Percentiles rank a stretch among this genome's conserved stretches.
Evolutionary conservation across 2,113 vertebrate species (phyloP).

Genomic region (Sinocyclocheilus maitianheensis): DNA sequence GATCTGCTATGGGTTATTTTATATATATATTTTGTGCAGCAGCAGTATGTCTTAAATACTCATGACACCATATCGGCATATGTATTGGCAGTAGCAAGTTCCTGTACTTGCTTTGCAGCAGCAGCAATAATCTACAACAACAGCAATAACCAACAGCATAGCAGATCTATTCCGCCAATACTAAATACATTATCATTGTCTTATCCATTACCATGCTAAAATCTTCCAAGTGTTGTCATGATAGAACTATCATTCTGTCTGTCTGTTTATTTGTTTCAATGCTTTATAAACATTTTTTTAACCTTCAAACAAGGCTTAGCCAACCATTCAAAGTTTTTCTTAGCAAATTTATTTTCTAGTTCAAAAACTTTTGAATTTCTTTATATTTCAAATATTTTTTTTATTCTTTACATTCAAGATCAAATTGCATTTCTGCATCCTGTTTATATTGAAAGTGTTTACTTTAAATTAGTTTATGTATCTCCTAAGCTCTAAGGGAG

Average conservation of each 20-base stretch:
- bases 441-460: neutral
- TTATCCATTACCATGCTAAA: neutral
- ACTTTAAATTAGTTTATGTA: neutral
- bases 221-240: neutral
- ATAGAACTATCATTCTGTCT: neutral
- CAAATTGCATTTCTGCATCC: neutral
- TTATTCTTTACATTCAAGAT: neutral
- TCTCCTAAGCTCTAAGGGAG: neutral
- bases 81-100: no score
- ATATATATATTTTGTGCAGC: no score
- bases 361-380: neutral
- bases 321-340: neutral
- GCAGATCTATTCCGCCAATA: no score
- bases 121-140: no score
- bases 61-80: no score
- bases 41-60: no score
- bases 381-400: neutral
- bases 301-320: neutral
- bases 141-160: no score
- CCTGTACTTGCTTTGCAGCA: no score
- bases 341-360: neutral
- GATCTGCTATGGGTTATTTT: no score
- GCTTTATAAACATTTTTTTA: neutral
- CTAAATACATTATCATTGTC: neutral
- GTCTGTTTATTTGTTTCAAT: neutral